Base-by-base conservation (phyloP, 2,888 invertebrate genomes). In the Neocrepidodera transversa region DNA sequence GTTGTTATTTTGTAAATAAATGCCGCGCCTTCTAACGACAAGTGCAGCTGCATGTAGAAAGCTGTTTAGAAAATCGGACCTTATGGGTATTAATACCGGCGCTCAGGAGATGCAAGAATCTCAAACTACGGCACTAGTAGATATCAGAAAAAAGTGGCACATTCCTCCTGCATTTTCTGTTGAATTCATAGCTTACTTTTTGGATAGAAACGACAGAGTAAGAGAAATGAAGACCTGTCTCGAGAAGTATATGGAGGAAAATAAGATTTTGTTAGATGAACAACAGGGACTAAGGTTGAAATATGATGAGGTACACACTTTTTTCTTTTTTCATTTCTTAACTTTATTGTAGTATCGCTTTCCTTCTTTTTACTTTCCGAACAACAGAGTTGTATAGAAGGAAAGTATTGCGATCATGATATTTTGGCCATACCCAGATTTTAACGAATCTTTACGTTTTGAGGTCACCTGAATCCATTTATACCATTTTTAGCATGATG, bases 1-100 rank as follows among this genome's bases (percentile, higher is more conserved):
- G n/a, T n/a, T n/a, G 95, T 95, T 38, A 96, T 95, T 0, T 94
- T 95, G 0, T 95, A 96, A 78, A 97, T n/a, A 96, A 81, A 93
- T 96, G 90, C 93, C 95, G 0, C 85, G 97, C 4, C 82, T 95
- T 70, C 78, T 97, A 53, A 93, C 92, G 30, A 95, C 96, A 7
- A 93, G 93, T 65, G 93, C 97, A 0, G 92, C 93, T 0, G 94
- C 94, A 0, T 91, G 93, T 79, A 85, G 89, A 10, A 87, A 89
- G 67, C 84, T 97, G 55, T 82, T 91, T 60, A 86, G 86, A 64
- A 97, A 97, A 79, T 94, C 95, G 0, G 91, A 92, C 74, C 84
- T 95, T 30, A 93, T 95, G 91, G 95, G 95, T 1, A 87, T 96
- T 0, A 92, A 95, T 76, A 91, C 91, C 0, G 85, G 87, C 43